Evolutionary conservation across 2,797 vertebrate genomes (phyloP), one percentile per base, ranked within the genome.

Genomic region (Anguilla megastoma): DNA sequence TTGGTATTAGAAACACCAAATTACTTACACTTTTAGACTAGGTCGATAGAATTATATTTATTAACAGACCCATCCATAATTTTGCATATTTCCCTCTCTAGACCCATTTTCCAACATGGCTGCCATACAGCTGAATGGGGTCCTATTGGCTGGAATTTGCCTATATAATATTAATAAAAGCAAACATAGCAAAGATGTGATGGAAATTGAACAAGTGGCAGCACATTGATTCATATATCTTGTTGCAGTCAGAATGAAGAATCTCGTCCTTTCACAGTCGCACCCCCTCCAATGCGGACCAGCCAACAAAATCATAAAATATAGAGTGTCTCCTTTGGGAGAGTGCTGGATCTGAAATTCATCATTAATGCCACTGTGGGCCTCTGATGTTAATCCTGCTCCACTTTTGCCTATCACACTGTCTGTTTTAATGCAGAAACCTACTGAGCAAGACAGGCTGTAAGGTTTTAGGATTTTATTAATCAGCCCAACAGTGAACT

Each of bases 281-380:
- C 18, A 21, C 50, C 52, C 84, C 58, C 84, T 58, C 54, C 84
- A 60, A 36, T 33, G 84, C 5, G 41, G 50, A 24, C 52, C 48
- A 30, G 54, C 54, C 50, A 27, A 52, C 82, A 54, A 50, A 21
- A 82, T 82, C 33, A 33, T 48, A 82, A 54, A 54, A 56, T 30
- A 52, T 27, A 84, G 41, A 9, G 50, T 54, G 80, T 84, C 48
- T 84, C 83, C 83, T 54, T 30, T n/a, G 45, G 83, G 83, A 84
- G 45, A n/a, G 52, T 45, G 21, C 83, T 52, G 82, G 82, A 52
- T 52, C 21, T 52, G 82, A 84, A 56, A 84, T 84, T 84, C 79
- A 82, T 84, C 82, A 52, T 84, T 84, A 82, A 24, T 84, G 83
- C 48, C 83, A 84, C 83, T 33, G 48, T 18, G 33, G 83, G 52